Evolutionary conservation across 2,888 invertebrate species (phyloP).

Genomic region (Hanleya hanleyi): DNA sequence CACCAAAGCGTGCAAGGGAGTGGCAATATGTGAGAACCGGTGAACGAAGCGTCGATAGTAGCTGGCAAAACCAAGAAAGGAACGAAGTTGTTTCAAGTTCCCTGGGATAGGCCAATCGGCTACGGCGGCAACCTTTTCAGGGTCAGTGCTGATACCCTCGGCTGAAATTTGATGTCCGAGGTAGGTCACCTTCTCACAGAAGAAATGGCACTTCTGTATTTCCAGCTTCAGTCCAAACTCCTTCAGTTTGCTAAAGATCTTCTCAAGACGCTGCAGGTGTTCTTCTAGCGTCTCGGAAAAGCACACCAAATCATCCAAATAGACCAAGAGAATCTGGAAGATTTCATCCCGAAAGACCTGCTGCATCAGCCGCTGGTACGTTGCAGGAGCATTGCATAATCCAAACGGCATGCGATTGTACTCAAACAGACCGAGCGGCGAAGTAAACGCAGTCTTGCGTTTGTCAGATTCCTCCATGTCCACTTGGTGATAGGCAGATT

Average conservation of each 20-base stretch:
- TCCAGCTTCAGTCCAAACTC: neutral
- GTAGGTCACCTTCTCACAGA: neutral
- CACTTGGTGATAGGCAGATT: slow-evolving; percentile 19
- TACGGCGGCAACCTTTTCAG: neutral
- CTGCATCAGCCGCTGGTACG: slow-evolving; percentile 9
- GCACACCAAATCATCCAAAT: neutral
- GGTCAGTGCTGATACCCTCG: neutral
- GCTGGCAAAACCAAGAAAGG: slow-evolving; percentile 3
- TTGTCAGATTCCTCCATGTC: slow-evolving; percentile 10
- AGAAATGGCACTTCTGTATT: neutral
- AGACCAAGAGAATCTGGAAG: neutral
- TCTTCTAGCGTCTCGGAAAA: neutral
- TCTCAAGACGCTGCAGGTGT: neutral
- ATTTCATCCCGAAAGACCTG: neutral
- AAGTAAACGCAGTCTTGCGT: slow-evolving; percentile 17
- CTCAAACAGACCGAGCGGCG: slow-evolving; percentile 15
- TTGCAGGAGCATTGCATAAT: slow-evolving; percentile 9
- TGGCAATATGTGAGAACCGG: neutral
- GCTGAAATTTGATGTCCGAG: neutral
- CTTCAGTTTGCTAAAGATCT: neutral
- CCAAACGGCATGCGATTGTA: slow-evolving; percentile 21
- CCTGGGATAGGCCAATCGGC: slow-evolving; percentile 7
- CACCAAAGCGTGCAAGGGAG: neutral
- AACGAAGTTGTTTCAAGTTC: slow-evolving; percentile 1
- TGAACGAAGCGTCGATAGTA: neutral